A percentile compares a stretch with the other conserved stretches of the same genome.
Conservation (phyloP, 2,797 vertebrate genomes). For the Peromyscus aztecus region DNA sequence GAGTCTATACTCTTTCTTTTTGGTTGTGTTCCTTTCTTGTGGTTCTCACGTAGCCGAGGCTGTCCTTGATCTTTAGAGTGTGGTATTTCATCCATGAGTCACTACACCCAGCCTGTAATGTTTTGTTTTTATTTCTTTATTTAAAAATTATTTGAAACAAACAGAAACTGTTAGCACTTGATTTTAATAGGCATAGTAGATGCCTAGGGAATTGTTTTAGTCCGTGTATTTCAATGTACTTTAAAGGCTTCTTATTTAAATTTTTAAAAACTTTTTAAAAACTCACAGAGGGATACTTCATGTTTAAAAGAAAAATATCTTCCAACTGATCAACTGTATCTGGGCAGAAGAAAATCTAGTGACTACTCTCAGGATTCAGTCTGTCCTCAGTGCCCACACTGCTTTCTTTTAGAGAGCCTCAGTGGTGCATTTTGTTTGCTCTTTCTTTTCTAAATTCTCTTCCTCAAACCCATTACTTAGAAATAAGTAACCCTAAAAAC, state of each 20-base stretch:
- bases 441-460: not conserved
- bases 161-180: conserved; percentile 29
- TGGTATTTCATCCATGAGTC: not conserved
- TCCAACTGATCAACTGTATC: not conserved
- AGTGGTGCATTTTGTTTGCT: not conserved
- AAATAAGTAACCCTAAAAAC: not conserved
- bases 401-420: not conserved
- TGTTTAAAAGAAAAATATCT: not conserved
- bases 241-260: conserved; percentile 20
- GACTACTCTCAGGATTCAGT: not conserved
- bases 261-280: not conserved
- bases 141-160: conserved; percentile 31
- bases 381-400: not conserved
- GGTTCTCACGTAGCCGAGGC: too few species aligned
- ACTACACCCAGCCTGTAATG: not conserved
- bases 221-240: conserved; percentile 2
- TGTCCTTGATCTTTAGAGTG: not conserved
- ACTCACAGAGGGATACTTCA: not conserved
- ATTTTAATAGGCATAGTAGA: not conserved
- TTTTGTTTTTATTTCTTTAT: conserved; percentile 48
- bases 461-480: conserved; percentile 4
- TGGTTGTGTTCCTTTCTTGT: not conserved
- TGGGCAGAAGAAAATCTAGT: conserved; percentile 11
- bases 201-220: not conserved
- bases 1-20: not conserved